Conservation (phyloP, 2,113 vertebrate species). For the Labeo rohita region DNA sequence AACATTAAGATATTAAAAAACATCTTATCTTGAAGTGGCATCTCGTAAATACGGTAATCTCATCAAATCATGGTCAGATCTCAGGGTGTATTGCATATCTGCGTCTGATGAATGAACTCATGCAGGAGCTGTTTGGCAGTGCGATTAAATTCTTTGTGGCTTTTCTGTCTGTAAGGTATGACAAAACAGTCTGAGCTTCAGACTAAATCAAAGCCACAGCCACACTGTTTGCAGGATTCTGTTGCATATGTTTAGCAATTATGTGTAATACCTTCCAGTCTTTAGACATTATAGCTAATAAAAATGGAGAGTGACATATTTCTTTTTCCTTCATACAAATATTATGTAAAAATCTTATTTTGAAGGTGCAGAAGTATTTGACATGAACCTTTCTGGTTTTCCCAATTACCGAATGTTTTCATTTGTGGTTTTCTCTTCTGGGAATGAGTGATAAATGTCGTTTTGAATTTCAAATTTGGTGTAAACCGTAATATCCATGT, state of each 20-base stretch:
- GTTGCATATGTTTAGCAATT: conserved; percentile 17
- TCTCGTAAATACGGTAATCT: background rate
- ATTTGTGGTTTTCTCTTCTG: background rate
- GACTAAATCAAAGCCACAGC: conserved; percentile 36
- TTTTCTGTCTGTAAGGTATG: conserved; percentile 41
- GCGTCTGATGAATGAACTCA: conserved; percentile 49
- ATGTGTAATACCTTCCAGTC: conserved; percentile 25
- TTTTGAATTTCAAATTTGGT: conserved; percentile 21
- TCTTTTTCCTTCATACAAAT: conserved; percentile 25
- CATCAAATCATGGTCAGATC: conserved; percentile 5
- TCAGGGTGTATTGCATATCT: conserved; percentile 61
- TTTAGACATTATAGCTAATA: conserved; percentile 20
- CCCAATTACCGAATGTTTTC: background rate
- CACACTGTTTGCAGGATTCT: conserved; percentile 14
- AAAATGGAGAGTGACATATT: conserved; percentile 27
- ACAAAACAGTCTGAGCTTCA: conserved; percentile 52
- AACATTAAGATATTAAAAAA: background rate
- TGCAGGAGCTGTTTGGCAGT: conserved; percentile 49
- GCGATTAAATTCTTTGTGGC: conserved; percentile 49
- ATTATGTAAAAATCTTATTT: conserved; percentile 25
- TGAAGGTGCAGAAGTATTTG: background rate
- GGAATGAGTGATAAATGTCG: conserved; percentile 1
- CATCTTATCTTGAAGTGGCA: background rate
- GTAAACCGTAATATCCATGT: background rate
- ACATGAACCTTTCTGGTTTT: background rate